Evolutionary conservation across 1,140 invertebrate species (phyloP), one percentile per base, ranked within the genome.

Genomic region (Sycobia sp.): DNA sequence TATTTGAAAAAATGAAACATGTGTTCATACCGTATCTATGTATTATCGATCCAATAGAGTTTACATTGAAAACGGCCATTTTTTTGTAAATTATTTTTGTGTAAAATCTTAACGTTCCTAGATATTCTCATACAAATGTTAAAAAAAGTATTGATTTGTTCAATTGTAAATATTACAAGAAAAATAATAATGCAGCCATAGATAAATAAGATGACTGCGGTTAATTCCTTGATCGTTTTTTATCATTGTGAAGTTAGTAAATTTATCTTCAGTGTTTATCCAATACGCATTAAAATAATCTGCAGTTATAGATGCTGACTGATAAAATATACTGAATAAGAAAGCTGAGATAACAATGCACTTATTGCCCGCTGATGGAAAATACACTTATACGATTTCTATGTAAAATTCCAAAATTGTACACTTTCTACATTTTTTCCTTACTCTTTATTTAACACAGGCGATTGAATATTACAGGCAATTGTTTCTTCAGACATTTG

Each of bases 61-160:
- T 95, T 10, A 84, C 84, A 72, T 94, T 91, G 76, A 94, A 95
- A 80, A 95, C 95, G 2, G 87, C 81, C 89, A 93, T 92, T 0
- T 89, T 86, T 0, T 89, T 87, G 1, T 87, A 83, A 0, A 91
- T 86, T 38, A 94, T 88, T 13, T 86, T 84, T n/a, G 76, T 75
- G 76, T 14, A 76, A 79, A 70, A 90, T 88, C 75, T 94, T 92
- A 5, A 95, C 79, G 34, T 82, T 86, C 2, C 85, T 86, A 0
- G 92, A 93, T 5, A 91, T 86, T 41, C 84, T 83, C 84, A 92
- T 89, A 36, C 89, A 89, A 68, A 89, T 70, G 32, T 77, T 73
- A 64, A 90, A 91, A 79, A 92, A 94, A 51, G 85, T 77, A 69
- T 87, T 81, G 54, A 84, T 84, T 49, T 86, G 82, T 8, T 81